phyloP scores from a whole-genome alignment of 2,113 vertebrate genomes.

The Ondatra zibethicus region DNA sequence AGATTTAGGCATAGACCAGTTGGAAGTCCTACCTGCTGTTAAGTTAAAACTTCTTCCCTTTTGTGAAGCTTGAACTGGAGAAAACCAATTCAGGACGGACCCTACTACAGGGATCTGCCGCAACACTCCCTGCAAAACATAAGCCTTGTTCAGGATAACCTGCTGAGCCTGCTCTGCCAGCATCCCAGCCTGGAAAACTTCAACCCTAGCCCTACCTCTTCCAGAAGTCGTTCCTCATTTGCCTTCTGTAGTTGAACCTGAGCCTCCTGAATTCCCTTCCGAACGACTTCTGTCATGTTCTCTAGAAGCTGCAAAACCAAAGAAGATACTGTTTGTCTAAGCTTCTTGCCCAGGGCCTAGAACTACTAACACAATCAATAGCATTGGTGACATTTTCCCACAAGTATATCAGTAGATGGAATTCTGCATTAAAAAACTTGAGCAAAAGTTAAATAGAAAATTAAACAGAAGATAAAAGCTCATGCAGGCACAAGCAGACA shows the following conservation, averaged over 20 bases:
- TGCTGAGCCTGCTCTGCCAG: neutral
- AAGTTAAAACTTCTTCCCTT: conserved; percentile 96
- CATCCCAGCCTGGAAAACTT: fast-evolving
- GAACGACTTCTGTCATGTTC: conserved; percentile 98
- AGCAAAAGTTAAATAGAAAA: neutral
- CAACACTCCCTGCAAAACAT: conserved; percentile 91
- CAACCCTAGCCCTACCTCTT: conserved; percentile 89
- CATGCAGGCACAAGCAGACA: neutral
- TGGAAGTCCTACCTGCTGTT: conserved; percentile 91
- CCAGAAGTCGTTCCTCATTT: conserved; percentile 94
- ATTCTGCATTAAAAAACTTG: neutral
- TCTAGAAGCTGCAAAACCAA: conserved; percentile 91
- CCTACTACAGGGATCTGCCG: conserved; percentile 96
- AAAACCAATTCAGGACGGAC: conserved; percentile 98
- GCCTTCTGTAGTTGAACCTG: conserved; percentile 95
- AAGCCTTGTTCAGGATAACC: neutral
- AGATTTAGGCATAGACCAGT: fast-evolving
- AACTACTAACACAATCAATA: neutral
- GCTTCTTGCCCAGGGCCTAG: neutral
- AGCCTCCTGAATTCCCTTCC: conserved; percentile 96
- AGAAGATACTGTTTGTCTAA: conserved; percentile 13
- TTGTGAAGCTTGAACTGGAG: conserved; percentile 93
- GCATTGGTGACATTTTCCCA: neutral
- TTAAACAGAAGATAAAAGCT: neutral
- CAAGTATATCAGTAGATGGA: neutral